A percentile compares a stretch with the other conserved stretches of the same genome.
Evolutionary conservation across 1,140 invertebrate genomes (phyloP).

Genomic region (Zaprionus capensis): DNA sequence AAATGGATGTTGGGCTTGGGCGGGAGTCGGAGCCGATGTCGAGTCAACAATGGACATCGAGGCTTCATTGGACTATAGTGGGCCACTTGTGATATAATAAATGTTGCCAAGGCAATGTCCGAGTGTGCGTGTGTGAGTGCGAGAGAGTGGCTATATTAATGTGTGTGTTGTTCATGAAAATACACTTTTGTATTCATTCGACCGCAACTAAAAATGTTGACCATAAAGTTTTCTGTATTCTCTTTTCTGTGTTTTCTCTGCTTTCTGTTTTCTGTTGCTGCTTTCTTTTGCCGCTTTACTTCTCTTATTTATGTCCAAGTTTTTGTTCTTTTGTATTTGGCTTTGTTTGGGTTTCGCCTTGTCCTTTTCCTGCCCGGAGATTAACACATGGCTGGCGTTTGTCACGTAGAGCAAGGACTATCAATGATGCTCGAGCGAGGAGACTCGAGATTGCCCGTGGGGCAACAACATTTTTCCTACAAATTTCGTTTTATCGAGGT

Average conservation of each 20-base stretch:
- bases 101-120: conserved; percentile 61
- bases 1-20: not conserved
- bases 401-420: conserved; percentile 52
- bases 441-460: conserved; percentile 40
- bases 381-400: conserved; percentile 64
- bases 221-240: conserved; percentile 63
- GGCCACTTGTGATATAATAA: conserved; percentile 77
- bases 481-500: conserved; percentile 68
- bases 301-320: conserved; percentile 70
- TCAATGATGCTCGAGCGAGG: conserved; percentile 54
- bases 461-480: conserved; percentile 43
- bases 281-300: conserved; percentile 57
- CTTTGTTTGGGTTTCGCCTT: conserved; percentile 27
- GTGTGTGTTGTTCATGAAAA: conserved; percentile 69
- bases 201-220: conserved; percentile 81
- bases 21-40: conserved; percentile 2
- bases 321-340: conserved; percentile 42
- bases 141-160: conserved; percentile 41
- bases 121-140: conserved; percentile 8
- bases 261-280: conserved; percentile 4
- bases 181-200: conserved; percentile 79
- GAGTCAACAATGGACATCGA: conserved; percentile 55
- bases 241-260: conserved; percentile 20
- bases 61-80: conserved; percentile 44
- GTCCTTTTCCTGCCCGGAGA: conserved; percentile 45